Evolutionary conservation across 2,888 invertebrate genomes (phyloP).

Genomic region (Pollenia labialis): DNA sequence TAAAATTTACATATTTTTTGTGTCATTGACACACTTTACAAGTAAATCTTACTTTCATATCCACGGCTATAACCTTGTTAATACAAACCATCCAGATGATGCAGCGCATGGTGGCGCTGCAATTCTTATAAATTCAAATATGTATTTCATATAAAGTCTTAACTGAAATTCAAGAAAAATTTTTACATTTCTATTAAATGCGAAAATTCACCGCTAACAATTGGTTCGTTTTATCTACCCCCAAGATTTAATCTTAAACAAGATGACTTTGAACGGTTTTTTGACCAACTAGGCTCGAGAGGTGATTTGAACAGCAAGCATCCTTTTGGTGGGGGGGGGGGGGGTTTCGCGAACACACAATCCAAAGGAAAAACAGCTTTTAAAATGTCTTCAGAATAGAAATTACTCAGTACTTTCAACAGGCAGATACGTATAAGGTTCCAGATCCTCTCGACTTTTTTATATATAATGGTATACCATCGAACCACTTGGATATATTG

Average conservation of each 20-base stretch:
- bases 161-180: background rate
- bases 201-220: no score
- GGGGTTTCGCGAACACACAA: background rate
- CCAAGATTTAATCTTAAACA: no score
- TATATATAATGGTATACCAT: constrained; percentile 11
- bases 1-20: background rate
- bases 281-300: background rate
- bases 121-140: no score
- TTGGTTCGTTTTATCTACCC: no score
- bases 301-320: background rate
- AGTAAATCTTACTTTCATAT: constrained; percentile 10
- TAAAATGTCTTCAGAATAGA: background rate
- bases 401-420: constrained; percentile 3
- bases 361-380: background rate
- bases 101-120: no score
- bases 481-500: background rate
- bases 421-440: background rate
- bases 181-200: no score
- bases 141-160: background rate
- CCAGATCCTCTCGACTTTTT: constrained; percentile 23
- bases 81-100: constrained; percentile 2
- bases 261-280: no score
- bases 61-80: background rate
- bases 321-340: no score
- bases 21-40: constrained; percentile 12